Evolutionary conservation across 2,113 vertebrate species (phyloP), one percentile per base, ranked within the genome.

Genomic region (Mionectes macconnelli): DNA sequence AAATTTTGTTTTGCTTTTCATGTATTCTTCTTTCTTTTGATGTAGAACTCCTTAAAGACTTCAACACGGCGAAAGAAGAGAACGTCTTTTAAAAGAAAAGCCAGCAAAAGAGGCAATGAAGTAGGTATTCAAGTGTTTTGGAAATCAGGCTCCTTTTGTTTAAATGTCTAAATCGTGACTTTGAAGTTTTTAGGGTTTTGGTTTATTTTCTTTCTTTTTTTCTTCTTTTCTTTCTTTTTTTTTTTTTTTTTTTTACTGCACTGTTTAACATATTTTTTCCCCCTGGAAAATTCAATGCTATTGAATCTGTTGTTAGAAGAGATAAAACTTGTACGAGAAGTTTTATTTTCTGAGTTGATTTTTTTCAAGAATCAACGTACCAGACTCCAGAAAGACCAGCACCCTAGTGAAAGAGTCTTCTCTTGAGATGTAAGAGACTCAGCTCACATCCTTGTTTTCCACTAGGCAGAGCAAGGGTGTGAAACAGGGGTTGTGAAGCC

Each of bases 71-170:
- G 99, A 93, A 99, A 99, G 98, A 99, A 99, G 96, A 98, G 99
- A 95, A 99, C 99, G 0, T 99, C 99, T 80, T 99, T 99, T 97
- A 99, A 99, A 98, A 98, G 99, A 92, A 99, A 99, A 98, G 98
- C 98, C 85, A 99, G 99, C 97, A 99, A 99, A 97, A 99, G 99
- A 98, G 98, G 99, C 90, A 97, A 98, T 7, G 99, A 99, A 94
- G 99, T 99, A 97, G 98, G 98, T 98, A 84, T 84, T 94, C 14
- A 31, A 40, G n/a, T 69, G 10, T 15, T 90, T 84, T 90, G 44
- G 44, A 89, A 63, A 86, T 63, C 14, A 23, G 10, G 1, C 8
- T 80, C 21, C 27, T 70, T 74, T 72, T 90, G 11, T 74, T 92
- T 47, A 73, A 87, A 40, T 63, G 19, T 35, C 47, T 84, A 92